A percentile compares a stretch with the other conserved stretches of the same genome.
phyloP scores from a whole-genome alignment of 2,888 invertebrate genomes.

The Hanleya hanleyi region DNA sequence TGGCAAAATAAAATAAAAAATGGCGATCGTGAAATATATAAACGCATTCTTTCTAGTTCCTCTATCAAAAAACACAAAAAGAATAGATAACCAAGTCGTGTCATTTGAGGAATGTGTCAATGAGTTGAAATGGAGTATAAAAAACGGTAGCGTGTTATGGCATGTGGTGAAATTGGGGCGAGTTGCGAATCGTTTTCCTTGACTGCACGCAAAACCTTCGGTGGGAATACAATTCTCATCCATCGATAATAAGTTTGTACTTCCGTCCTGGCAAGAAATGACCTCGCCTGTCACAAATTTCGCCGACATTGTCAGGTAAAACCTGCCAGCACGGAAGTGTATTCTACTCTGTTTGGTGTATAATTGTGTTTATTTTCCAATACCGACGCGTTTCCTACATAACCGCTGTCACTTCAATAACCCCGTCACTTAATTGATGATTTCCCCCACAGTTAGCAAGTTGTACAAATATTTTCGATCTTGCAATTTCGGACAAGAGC shows the following conservation, averaged over 20 bases:
- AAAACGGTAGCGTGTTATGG: neutral
- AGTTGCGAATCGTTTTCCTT: too few species aligned
- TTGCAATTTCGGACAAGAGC: neutral
- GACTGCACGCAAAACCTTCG: too few species aligned
- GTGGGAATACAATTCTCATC: too few species aligned
- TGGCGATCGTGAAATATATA: too few species aligned
- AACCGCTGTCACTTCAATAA: neutral
- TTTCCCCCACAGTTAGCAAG: slow-evolving; percentile 8
- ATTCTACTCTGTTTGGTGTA: neutral
- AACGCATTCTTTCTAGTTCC: too few species aligned
- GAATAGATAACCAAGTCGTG: too few species aligned
- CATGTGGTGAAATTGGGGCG: too few species aligned
- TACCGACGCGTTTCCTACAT: neutral
- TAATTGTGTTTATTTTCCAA: slow-evolving; percentile 2
- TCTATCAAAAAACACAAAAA: too few species aligned
- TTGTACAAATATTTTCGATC: slow-evolving; percentile 12
- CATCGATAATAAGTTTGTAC: slow-evolving; percentile 3
- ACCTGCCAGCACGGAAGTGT: slow-evolving; percentile 5
- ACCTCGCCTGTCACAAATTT: neutral
- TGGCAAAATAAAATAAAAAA: too few species aligned
- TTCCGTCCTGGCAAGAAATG: neutral
- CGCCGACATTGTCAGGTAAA: neutral
- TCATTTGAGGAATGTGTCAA: too few species aligned
- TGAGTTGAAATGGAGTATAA: too few species aligned
- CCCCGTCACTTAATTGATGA: neutral